Percentiles rank a stretch among this genome's conserved stretches.
Conservation (phyloP, 2,113 vertebrate species). For the Pluvianellus socialis region DNA sequence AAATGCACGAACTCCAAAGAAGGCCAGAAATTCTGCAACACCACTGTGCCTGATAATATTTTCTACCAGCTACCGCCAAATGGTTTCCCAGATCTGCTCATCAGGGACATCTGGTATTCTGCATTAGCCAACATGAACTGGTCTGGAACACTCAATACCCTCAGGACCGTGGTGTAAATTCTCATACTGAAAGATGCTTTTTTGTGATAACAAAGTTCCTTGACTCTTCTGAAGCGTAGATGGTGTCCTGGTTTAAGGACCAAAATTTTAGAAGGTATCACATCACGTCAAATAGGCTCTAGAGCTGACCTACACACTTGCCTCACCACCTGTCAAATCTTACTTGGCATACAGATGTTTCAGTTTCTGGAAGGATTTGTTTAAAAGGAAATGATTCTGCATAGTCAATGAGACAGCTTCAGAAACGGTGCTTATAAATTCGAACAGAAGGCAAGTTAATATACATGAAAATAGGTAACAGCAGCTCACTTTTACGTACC, state of each 20-base stretch:
- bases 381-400: neutral
- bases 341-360: neutral
- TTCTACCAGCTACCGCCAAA: neutral
- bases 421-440: neutral
- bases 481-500: neutral
- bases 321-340: neutral
- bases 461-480: accelerated
- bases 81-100: slow-evolving; percentile 24
- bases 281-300: neutral
- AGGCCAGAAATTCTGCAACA: neutral
- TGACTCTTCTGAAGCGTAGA: neutral
- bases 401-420: neutral
- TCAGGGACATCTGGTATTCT: slow-evolving; percentile 39
- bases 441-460: neutral
- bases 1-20: neutral
- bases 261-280: neutral
- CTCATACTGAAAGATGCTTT: neutral
- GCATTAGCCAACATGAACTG: slow-evolving; percentile 15
- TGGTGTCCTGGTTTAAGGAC: neutral
- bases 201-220: neutral
- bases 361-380: neutral
- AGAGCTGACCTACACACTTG: neutral
- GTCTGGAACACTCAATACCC: neutral
- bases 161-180: neutral
- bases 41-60: neutral